Evolutionary conservation across 1,140 invertebrate genomes (phyloP).

Genomic region (Scaptomyza montana): DNA sequence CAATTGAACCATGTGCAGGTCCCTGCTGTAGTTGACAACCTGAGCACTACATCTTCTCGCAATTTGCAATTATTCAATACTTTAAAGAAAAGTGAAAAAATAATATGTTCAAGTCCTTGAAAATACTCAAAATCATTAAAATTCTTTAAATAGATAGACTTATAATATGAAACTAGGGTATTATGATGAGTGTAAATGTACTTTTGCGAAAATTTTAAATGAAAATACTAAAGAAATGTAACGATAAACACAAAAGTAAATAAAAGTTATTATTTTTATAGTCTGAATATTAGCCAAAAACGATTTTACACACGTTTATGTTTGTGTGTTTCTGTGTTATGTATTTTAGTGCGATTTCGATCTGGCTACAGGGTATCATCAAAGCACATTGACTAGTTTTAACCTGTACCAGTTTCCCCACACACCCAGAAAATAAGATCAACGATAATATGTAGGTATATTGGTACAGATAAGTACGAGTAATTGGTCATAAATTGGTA

Average conservation of each 20-base stretch:
- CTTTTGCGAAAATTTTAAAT: background rate
- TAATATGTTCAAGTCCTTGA: background rate
- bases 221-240: background rate
- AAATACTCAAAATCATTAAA: background rate
- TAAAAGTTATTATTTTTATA: background rate
- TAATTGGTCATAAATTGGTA: background rate
- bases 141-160: background rate
- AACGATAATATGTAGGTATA: background rate
- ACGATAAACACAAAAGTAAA: background rate
- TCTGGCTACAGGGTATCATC: background rate
- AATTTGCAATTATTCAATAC: constrained; percentile 1
- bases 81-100: background rate
- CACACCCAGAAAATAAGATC: no score
- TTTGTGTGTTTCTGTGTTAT: background rate
- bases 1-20: constrained; percentile 1
- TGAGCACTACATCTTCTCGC: background rate
- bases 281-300: no score
- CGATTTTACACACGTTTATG: background rate
- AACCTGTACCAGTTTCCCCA: background rate
- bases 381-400: background rate
- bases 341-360: background rate
- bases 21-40: constrained; percentile 1
- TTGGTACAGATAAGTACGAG: background rate
- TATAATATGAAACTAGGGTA: background rate
- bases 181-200: background rate